A percentile compares a stretch with the other conserved stretches of the same genome.
phyloP scores from a whole-genome alignment of 2,113 vertebrate species.

The Colaptes auratus region DNA sequence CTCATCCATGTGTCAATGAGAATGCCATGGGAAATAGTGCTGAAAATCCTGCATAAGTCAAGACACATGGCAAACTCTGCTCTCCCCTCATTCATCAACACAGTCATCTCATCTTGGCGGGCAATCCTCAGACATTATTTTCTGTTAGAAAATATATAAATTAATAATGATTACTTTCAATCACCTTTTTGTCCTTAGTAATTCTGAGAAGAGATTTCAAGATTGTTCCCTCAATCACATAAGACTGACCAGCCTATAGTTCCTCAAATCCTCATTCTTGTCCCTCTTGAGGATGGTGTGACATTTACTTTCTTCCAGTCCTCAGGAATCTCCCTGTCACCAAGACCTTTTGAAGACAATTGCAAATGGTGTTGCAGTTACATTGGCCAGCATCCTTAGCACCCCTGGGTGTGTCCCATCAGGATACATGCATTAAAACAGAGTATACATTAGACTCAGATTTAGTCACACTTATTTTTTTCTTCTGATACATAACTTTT shows the following conservation, averaged over 20 bases:
- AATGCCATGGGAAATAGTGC: not conserved
- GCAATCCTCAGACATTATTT: rapidly evolving
- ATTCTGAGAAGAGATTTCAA: not conserved
- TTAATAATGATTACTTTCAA: not conserved
- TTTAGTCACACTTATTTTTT: not conserved
- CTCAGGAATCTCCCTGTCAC: not conserved
- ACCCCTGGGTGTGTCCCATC: not conserved
- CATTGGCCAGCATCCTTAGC: not conserved
- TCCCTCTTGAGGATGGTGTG: not conserved
- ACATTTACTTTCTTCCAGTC: not conserved
- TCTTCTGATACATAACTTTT: not conserved
- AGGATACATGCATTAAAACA: not conserved
- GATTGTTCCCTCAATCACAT: not conserved
- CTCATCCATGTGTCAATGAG: rapidly evolving
- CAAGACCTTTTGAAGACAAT: not conserved
- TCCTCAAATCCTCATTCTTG: not conserved
- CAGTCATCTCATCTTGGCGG: not conserved
- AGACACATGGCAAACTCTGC: not conserved
- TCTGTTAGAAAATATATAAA: not conserved
- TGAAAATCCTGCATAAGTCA: not conserved
- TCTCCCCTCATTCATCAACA: not conserved
- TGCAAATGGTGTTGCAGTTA: not conserved
- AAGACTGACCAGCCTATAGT: not conserved
- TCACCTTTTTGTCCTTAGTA: not conserved
- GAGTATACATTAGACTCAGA: not conserved